Evolutionary conservation across 2,113 vertebrate genomes (phyloP).

Genomic region (Corapipo altera): DNA sequence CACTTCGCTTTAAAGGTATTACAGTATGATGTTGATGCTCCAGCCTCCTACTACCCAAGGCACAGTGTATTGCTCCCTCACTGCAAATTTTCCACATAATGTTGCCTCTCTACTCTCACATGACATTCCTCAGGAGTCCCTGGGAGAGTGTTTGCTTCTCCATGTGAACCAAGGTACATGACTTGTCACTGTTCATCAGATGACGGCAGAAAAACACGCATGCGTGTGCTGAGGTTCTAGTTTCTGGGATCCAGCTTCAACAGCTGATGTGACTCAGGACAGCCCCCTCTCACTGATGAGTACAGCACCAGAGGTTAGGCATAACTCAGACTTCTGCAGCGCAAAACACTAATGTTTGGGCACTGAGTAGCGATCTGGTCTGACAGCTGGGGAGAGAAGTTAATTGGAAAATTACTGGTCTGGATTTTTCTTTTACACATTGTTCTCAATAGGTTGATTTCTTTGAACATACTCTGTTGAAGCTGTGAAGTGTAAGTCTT

Average conservation of each 20-base stretch:
- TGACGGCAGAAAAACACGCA: not conserved
- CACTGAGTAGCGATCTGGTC: not conserved
- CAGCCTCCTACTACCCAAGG: not conserved
- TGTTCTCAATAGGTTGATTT: not conserved
- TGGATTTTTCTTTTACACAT: not conserved
- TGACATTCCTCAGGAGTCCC: not conserved
- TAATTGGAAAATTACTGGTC: not conserved
- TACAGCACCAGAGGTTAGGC: not conserved
- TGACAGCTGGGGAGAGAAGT: not conserved
- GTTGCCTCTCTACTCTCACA: not conserved
- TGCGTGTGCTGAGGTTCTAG: not conserved
- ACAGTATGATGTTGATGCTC: not conserved
- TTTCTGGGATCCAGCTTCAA: not conserved
- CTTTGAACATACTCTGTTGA: not conserved
- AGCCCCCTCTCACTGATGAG: not conserved
- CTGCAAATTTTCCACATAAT: not conserved
- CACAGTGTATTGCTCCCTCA: not conserved
- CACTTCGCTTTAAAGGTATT: constrained; percentile 74
- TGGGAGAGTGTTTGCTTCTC: not conserved
- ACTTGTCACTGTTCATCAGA: not conserved
- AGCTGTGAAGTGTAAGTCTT: not conserved
- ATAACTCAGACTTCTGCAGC: not conserved
- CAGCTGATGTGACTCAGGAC: not conserved
- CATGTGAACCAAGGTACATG: not conserved
- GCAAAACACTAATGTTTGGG: not conserved